Percentiles rank a stretch among this genome's conserved stretches.
phyloP scores from a whole-genome alignment of 2,113 vertebrate species.

The Synchiropus splendidus region DNA sequence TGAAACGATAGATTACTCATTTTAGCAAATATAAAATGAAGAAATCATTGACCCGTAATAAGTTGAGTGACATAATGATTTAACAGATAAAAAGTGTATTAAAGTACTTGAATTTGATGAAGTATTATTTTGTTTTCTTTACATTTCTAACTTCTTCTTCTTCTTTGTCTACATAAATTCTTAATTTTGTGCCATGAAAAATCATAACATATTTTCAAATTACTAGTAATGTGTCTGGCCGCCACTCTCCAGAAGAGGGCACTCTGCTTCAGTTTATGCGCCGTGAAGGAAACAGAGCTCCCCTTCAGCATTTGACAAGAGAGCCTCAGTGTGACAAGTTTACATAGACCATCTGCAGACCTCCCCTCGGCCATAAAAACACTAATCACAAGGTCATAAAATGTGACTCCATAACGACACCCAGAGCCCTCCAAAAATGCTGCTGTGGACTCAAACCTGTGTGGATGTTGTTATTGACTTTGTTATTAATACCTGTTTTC shows the following conservation, averaged over 20 bases:
- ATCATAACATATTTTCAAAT: no score
- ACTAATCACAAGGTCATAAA: constrained; percentile 65
- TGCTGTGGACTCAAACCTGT: constrained; percentile 2
- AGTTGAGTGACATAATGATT: no score
- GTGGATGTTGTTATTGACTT: constrained; percentile 53
- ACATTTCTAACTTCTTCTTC: no score
- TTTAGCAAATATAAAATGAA: no score
- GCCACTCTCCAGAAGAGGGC: constrained; percentile 55
- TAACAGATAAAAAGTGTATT: no score
- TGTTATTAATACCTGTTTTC: constrained; percentile 21
- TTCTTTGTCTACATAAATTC: no score
- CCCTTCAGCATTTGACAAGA: constrained; percentile 41
- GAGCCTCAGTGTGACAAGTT: constrained; percentile 60
- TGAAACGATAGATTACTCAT: no score
- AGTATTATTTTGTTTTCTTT: no score
- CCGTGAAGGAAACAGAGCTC: constrained; percentile 35
- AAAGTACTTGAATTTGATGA: no score
- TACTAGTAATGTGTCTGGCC: no score
- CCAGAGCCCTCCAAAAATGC: constrained; percentile 40
- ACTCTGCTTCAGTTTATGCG: constrained; percentile 42
- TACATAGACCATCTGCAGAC: constrained; percentile 62
- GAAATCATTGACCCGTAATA: no score
- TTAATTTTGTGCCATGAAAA: no score
- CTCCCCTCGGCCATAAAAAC: constrained; percentile 58
- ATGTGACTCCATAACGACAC: constrained; percentile 54